A percentile compares a stretch with the other conserved stretches of the same genome.
These are phyloP conservation scores for Okapia johnstoni DNA, from an alignment of 2,113 vertebrate species.

Conservation along the genomic window DNA sequence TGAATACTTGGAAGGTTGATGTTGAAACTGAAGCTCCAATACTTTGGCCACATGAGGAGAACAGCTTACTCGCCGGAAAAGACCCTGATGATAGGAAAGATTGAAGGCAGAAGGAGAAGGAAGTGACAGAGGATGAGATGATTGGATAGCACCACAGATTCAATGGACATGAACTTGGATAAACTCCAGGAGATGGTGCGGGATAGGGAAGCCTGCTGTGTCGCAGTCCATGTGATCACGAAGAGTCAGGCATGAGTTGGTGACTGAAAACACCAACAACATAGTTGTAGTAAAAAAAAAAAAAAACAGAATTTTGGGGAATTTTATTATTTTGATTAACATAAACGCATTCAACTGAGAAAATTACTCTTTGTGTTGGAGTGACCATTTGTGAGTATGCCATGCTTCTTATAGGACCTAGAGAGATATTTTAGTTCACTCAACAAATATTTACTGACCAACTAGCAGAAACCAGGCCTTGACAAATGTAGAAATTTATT, in stretches of 20 bases:
- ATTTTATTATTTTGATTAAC: background rate
- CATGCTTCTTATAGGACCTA: background rate
- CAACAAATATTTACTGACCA: background rate
- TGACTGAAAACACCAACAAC: background rate
- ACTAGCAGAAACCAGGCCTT: background rate
- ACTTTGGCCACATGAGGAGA: background rate
- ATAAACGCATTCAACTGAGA: background rate
- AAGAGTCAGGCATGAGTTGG: background rate
- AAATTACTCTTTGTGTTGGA: background rate
- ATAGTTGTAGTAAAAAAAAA: background rate
- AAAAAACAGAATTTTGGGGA: background rate
- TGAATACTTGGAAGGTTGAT: background rate
- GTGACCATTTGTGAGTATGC: background rate
- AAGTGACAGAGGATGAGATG: background rate
- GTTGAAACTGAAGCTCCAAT: background rate
- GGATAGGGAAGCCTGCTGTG: background rate
- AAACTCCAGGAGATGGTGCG: background rate
- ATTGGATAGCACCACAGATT: background rate
- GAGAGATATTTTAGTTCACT: background rate
- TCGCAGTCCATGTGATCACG: accelerated
- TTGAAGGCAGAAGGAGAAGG: background rate
- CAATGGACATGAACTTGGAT: background rate
- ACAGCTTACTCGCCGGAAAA: background rate
- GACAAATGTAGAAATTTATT: background rate
- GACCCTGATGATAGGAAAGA: background rate